phyloP scores from a whole-genome alignment of 2,888 invertebrate genomes.

The Drosophila yooni region DNA sequence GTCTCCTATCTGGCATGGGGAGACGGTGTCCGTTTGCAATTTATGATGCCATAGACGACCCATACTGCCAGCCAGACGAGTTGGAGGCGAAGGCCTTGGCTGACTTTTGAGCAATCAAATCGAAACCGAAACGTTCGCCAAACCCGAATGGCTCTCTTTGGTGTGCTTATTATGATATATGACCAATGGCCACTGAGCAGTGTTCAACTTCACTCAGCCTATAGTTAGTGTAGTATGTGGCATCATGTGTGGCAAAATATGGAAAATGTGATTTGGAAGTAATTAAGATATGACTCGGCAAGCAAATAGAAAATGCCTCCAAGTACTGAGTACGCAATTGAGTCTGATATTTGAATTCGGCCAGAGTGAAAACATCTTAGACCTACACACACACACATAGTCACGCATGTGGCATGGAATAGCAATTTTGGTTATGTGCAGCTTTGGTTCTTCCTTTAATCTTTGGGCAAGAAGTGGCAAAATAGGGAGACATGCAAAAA shows the following conservation, averaged over 20 bases:
- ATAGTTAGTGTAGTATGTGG: not conserved
- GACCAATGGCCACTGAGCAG: conserved; percentile 47
- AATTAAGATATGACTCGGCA: conserved; percentile 58
- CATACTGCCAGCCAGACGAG: conserved; percentile 3
- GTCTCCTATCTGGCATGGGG: conserved; percentile 18
- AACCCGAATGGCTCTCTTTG: conserved; percentile 74
- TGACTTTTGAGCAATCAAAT: conserved; percentile 65
- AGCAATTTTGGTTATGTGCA: conserved; percentile 12
- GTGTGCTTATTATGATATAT: conserved; percentile 78
- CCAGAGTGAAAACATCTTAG: not conserved
- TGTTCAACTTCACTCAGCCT: conserved; percentile 17
- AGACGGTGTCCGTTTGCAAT: conserved; percentile 71
- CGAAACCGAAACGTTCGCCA: conserved; percentile 64
- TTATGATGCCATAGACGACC: conserved; percentile 72
- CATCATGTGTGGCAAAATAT: conserved; percentile 39
- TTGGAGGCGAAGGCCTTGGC: conserved; percentile 21
- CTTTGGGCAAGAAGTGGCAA: not conserved
- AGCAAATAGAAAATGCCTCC: conserved; percentile 27
- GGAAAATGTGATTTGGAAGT: conserved; percentile 53
- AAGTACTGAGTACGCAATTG: conserved; percentile 31
- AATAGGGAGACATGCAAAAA: not conserved
- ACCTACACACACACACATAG: not conserved
- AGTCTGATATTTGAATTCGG: conserved; percentile 24
- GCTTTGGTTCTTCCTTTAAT: conserved; percentile 17
- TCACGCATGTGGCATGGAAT: not conserved